Percentiles rank a stretch among this genome's conserved stretches.
phyloP scores from a whole-genome alignment of 2,113 vertebrate species.

The Galemys pyrenaicus region DNA sequence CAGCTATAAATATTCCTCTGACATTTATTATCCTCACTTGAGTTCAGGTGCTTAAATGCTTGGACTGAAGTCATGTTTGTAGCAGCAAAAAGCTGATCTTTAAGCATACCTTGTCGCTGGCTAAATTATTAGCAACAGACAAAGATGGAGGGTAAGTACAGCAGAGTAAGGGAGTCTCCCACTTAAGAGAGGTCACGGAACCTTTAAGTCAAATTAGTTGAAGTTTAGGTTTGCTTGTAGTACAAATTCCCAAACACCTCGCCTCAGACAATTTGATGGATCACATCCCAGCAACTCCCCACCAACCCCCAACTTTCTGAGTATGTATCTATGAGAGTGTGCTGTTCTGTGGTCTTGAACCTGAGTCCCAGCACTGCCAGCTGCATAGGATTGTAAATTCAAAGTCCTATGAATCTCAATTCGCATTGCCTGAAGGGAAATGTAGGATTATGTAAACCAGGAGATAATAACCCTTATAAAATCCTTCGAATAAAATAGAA shows the following conservation, averaged over 20 bases:
- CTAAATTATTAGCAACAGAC: slow-evolving; percentile 85
- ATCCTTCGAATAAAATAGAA: slow-evolving; percentile 86
- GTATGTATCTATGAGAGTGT: slow-evolving; percentile 60
- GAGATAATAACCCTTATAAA: slow-evolving; percentile 86
- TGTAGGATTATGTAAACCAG: slow-evolving; percentile 87
- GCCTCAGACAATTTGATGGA: slow-evolving; percentile 83
- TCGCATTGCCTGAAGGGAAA: slow-evolving; percentile 83
- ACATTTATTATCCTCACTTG: slow-evolving; percentile 96
- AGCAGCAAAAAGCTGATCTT: slow-evolving; percentile 83
- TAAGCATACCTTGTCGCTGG: slow-evolving; percentile 80
- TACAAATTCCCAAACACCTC: slow-evolving; percentile 75
- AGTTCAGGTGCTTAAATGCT: slow-evolving; percentile 97
- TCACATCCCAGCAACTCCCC: slow-evolving; percentile 76
- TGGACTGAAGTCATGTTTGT: slow-evolving; percentile 88
- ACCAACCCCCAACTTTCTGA: slow-evolving; percentile 50
- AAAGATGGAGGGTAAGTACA: slow-evolving; percentile 80
- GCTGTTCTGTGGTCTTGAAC: slow-evolving; percentile 77
- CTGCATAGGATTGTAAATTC: slow-evolving; percentile 83
- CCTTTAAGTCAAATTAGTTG: slow-evolving; percentile 85
- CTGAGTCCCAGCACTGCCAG: slow-evolving; percentile 81
- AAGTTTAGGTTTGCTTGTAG: slow-evolving; percentile 81
- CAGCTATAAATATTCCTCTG: slow-evolving; percentile 95
- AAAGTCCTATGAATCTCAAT: slow-evolving; percentile 82
- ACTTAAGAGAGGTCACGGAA: slow-evolving; percentile 84
- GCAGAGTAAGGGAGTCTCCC: slow-evolving; percentile 80